phyloP scores from a whole-genome alignment of 2,888 invertebrate species.

The Oasisia sp. region DNA sequence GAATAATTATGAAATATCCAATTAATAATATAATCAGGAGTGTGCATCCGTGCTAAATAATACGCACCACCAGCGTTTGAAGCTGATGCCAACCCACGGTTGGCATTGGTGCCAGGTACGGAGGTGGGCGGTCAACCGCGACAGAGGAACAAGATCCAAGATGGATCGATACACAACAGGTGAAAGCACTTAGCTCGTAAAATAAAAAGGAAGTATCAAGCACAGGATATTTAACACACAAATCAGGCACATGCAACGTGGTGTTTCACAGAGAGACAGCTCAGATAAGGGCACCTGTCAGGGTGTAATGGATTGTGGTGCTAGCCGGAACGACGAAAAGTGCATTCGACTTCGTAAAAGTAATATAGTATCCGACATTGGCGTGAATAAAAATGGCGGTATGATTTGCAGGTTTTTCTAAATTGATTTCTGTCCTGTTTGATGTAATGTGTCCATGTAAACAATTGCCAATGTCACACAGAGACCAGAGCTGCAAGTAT shows the following conservation, averaged over 20 bases:
- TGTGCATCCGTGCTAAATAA: neutral
- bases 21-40: slow-evolving; percentile 7
- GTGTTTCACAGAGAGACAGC: neutral
- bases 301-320: neutral
- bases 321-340: neutral
- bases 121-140: neutral
- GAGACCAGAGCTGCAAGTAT: neutral
- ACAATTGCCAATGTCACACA: neutral
- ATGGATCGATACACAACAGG: neutral
- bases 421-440: neutral
- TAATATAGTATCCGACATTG: neutral
- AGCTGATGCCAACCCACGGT: neutral
- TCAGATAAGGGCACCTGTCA: neutral
- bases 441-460: neutral
- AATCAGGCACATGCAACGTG: neutral
- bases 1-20: neutral
- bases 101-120: neutral
- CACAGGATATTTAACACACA: neutral
- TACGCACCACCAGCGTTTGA: neutral
- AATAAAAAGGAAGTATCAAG: neutral
- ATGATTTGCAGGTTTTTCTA: neutral
- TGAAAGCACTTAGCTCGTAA: neutral
- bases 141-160: neutral
- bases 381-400: neutral
- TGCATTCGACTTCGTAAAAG: neutral